phyloP scores from a whole-genome alignment of 1,140 invertebrate species.

The Trachelipus rathkii region DNA sequence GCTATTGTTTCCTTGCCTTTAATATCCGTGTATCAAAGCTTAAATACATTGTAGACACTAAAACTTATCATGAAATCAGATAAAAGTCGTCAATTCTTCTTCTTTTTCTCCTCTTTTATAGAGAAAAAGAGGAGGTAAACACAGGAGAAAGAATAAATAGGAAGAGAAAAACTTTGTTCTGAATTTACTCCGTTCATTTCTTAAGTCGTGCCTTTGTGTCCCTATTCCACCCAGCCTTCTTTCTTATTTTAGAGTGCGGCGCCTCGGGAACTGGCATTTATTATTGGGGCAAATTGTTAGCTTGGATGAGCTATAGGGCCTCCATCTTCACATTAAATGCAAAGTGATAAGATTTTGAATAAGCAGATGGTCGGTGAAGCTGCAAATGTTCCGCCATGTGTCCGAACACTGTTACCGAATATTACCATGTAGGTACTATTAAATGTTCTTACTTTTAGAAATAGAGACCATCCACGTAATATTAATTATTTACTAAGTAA shows the following conservation, averaged over 20 bases:
- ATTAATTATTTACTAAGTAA: conserved; percentile 10
- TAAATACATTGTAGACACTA: conserved; percentile 5
- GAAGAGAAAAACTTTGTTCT: neutral
- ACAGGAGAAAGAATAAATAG: neutral
- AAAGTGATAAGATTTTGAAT: conserved; percentile 42
- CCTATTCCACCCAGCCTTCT: conserved; percentile 23
- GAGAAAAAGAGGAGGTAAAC: neutral
- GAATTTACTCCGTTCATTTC: neutral
- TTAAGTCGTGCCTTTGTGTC: neutral
- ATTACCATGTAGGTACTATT: neutral
- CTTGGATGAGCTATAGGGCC: conserved; percentile 44
- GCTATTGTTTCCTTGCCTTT: neutral
- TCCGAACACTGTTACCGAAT: conserved; percentile 17
- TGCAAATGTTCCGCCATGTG: conserved; percentile 35
- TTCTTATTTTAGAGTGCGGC: conserved; percentile 39
- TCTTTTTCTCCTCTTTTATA: neutral
- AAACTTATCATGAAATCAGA: conserved; percentile 13
- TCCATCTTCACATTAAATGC: conserved; percentile 44
- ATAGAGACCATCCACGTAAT: neutral
- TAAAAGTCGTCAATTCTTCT: neutral
- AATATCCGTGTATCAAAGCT: neutral
- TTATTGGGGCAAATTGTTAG: conserved; percentile 43
- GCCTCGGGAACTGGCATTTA: conserved; percentile 39
- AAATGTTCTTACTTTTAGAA: neutral
- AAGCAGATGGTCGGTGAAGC: conserved; percentile 38